Evolutionary conservation across 1,140 invertebrate species (phyloP).

Genomic region (Drosophila pandora): DNA sequence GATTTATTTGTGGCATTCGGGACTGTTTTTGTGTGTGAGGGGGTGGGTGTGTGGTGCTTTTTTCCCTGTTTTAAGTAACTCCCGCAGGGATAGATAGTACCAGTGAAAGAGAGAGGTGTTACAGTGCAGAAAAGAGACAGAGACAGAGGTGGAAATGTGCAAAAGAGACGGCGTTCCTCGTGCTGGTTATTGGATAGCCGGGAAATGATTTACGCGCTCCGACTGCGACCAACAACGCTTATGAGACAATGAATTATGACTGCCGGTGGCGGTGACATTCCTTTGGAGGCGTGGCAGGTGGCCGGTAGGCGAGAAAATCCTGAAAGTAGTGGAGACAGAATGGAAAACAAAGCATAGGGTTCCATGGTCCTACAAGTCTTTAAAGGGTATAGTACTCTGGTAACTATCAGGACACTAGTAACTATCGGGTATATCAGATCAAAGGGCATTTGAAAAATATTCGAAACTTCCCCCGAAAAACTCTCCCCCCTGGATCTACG

Average conservation of each 20-base stretch:
- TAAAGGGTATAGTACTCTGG: background rate
- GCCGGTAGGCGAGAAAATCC: slow-evolving; percentile 16
- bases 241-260: slow-evolving; percentile 72
- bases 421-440: background rate
- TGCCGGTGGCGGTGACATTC: slow-evolving; percentile 60
- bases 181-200: slow-evolving; percentile 47
- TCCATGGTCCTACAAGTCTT: background rate
- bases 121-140: background rate
- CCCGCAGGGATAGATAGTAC: slow-evolving; percentile 16
- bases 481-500: background rate
- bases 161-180: slow-evolving; percentile 11
- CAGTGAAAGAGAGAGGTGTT: background rate
- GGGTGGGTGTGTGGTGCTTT: slow-evolving; percentile 18
- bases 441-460: background rate
- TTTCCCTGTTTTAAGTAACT: slow-evolving; percentile 69
- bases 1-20: slow-evolving; percentile 76
- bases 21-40: slow-evolving; percentile 22
- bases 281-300: slow-evolving; percentile 32
- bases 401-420: background rate
- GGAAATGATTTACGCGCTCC: slow-evolving; percentile 67
- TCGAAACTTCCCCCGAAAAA: background rate
- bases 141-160: background rate
- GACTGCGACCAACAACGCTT: slow-evolving; percentile 51
- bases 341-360: slow-evolving; percentile 12
- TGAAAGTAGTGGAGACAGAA: background rate